Base-by-base conservation (phyloP, 2,113 vertebrate species). In the Neomonachus schauinslandi region DNA sequence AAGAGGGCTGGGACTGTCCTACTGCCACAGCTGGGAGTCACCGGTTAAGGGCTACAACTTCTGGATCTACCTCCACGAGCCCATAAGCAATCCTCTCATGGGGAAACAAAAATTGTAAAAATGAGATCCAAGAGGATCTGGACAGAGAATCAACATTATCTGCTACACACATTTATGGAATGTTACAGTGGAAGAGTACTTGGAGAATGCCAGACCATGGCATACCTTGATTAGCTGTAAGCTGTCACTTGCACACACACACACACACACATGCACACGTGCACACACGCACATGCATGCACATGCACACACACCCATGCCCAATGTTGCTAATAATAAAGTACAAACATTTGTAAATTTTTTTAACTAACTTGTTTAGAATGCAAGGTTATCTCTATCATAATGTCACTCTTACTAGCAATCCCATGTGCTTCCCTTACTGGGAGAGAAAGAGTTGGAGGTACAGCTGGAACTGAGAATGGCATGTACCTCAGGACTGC, bases 41-140 rank as follows among this genome's bases (percentile, higher is more conserved):
- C 0, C 42, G 7, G 67, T 77, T 71, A 71, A 82, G 18, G 26
- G 33, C 31, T 19, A 86, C 13, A 6, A 81, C 4, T 55, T 86
- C 88, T 90, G 67, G 83, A 31, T 89, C 57, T 94, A 42, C 39
- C 24, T 83, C 46, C 12, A 65, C 26, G 12, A 84, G 31, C 31
- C 71, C 14, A 49, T 24, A 42, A 55, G 49, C 81, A 84, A 4
- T 95, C 55, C 4, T 74, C 67, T 16, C 63, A 16, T n/a, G 14
- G 8, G 21, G 31, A 95, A 96, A 89, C 31, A 51, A 63, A 95
- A 79, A 69, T 46, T 46, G 4, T 87, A 46, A 92, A 91, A 94
- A 89, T 61, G 39, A 86, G 39, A 63, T 89, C 53, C 51, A 79
- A 87, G 42, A 61, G 28, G 49, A 83, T 55, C 55, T 94, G 26